Evolutionary conservation across 2,113 vertebrate genomes (phyloP).

Genomic region (Lichenostomus cassidix): DNA sequence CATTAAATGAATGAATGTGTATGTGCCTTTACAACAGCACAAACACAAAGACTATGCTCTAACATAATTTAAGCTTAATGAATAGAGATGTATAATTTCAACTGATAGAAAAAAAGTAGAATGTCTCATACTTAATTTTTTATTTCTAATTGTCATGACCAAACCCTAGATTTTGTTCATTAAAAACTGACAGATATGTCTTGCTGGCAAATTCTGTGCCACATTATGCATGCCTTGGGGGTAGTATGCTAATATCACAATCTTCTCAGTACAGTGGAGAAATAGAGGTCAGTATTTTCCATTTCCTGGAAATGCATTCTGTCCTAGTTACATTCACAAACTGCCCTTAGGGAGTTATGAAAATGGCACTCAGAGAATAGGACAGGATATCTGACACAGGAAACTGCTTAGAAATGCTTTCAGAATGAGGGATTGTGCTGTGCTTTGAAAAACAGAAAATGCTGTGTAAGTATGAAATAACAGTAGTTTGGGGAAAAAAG

Average conservation of each 20-base stretch:
- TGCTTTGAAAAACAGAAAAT: constrained; percentile 37
- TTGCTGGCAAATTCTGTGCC: constrained; percentile 14
- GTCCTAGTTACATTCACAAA: constrained; percentile 38
- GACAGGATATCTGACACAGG: constrained; percentile 59
- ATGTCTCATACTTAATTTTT: neutral
- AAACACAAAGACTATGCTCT: neutral
- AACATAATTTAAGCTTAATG: neutral
- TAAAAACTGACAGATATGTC: neutral
- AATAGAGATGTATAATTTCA: neutral
- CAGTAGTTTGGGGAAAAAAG: neutral
- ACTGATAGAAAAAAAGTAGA: neutral
- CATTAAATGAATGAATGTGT: neutral
- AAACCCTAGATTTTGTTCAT: neutral
- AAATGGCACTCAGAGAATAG: constrained; percentile 36
- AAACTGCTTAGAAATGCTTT: constrained; percentile 55
- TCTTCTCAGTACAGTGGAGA: constrained; percentile 19
- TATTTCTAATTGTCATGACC: neutral
- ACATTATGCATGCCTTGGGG: neutral
- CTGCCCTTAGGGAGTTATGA: constrained; percentile 57
- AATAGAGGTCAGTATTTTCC: constrained; percentile 61
- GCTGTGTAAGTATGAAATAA: constrained; percentile 1
- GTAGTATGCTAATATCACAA: neutral
- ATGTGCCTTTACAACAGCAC: neutral
- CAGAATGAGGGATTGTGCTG: constrained; percentile 14
- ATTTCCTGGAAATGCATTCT: constrained; percentile 65